Percentiles rank a stretch among this genome's conserved stretches.
These are phyloP conservation scores for Amniataba percoides DNA, from an alignment of 2,797 vertebrate genomes.

Conservation along the genomic window DNA sequence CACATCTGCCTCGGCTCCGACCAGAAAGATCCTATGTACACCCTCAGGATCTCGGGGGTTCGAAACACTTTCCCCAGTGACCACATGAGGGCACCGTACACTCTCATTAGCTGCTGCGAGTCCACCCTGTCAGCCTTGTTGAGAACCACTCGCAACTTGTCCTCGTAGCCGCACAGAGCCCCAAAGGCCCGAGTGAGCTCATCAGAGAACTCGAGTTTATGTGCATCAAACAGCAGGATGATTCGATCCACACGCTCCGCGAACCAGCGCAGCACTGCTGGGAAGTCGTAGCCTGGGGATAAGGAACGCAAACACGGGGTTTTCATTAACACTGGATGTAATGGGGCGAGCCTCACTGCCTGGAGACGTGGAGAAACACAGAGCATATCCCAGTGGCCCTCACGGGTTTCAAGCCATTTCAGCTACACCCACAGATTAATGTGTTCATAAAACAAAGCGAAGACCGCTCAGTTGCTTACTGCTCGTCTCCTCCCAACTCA, in stretches of 20 bases:
- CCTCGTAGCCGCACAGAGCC: constrained; percentile 92
- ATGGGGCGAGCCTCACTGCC: constrained; percentile 47
- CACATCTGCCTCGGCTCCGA: constrained; percentile 88
- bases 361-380: constrained; percentile 45
- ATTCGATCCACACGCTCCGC: constrained; percentile 93
- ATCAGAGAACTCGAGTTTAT: constrained; percentile 95
- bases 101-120: constrained; percentile 93
- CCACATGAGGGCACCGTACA: constrained; percentile 96
- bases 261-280: constrained; percentile 92
- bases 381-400: constrained; percentile 62
- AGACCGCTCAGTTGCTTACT: constrained; percentile 31
- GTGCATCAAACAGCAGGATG: constrained; percentile 93
- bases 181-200: constrained; percentile 92
- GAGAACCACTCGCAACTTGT: constrained; percentile 94
- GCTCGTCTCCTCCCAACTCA: constrained; percentile 53
- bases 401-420: constrained; percentile 58
- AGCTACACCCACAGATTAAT: constrained; percentile 77
- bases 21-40: constrained; percentile 95
- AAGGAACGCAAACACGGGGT: constrained; percentile 58
- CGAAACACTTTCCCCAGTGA: constrained; percentile 92
- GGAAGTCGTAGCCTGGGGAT: constrained; percentile 90
- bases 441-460: constrained; percentile 58
- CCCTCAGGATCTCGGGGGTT: constrained; percentile 92
- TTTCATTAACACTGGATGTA: constrained; percentile 69
- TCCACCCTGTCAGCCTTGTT: constrained; percentile 95